Percentiles rank a stretch among this genome's conserved stretches.
Evolutionary conservation across 1,140 invertebrate genomes (phyloP).

Genomic region (Pogonognathellus flavescens): DNA sequence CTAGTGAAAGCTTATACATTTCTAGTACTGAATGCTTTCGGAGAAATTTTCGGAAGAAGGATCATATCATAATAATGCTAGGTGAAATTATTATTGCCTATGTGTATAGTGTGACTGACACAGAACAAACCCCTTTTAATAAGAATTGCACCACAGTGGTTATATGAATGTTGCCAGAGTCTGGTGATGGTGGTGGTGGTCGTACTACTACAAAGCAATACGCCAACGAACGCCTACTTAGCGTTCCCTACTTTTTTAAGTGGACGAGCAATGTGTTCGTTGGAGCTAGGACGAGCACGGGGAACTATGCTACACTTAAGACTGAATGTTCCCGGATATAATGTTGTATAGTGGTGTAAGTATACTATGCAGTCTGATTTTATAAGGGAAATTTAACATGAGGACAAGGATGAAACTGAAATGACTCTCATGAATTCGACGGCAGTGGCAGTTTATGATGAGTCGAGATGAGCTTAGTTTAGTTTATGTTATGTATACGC

Average conservation of each 20-base stretch:
- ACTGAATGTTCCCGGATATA: neutral
- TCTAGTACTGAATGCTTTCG: neutral
- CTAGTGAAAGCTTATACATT: neutral
- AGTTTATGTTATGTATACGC: neutral
- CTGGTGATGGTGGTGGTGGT: too few species aligned
- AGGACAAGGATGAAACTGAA: slow-evolving; percentile 15
- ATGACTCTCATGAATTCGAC: slow-evolving; percentile 36
- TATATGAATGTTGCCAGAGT: too few species aligned
- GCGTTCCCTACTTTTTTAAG: too few species aligned
- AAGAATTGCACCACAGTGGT: too few species aligned
- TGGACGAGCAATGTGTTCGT: too few species aligned
- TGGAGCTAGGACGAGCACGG: too few species aligned
- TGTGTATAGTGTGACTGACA: too few species aligned
- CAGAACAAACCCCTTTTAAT: too few species aligned
- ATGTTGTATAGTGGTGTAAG: neutral
- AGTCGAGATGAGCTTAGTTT: slow-evolving; percentile 37
- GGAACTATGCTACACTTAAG: neutral
- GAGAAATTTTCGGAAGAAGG: neutral
- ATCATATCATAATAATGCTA: neutral
- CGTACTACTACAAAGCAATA: too few species aligned
- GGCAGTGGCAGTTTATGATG: slow-evolving; percentile 53
- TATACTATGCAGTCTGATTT: neutral
- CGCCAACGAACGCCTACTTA: too few species aligned
- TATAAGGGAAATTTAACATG: slow-evolving; percentile 2
- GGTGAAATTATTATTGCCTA: neutral